phyloP scores from a whole-genome alignment of 2,888 invertebrate genomes.

The Halocaridina rubra region DNA sequence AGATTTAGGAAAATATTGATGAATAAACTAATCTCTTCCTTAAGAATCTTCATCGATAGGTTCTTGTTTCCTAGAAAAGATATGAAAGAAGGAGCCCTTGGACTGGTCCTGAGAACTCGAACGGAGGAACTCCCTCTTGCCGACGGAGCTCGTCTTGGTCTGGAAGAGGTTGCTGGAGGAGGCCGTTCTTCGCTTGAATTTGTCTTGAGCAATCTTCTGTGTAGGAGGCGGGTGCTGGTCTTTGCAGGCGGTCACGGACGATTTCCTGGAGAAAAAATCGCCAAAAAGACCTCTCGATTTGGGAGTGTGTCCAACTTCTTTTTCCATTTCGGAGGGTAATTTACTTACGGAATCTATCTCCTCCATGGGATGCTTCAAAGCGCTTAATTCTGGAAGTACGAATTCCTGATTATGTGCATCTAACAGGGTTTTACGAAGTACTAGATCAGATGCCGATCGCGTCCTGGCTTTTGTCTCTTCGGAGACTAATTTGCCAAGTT shows the following conservation, averaged over 20 bases:
- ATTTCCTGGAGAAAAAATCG: conserved; percentile 15
- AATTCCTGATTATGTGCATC: background rate
- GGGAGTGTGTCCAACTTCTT: background rate
- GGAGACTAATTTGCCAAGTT: background rate
- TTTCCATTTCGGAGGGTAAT: background rate
- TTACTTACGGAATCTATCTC: background rate
- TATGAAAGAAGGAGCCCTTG: conserved; percentile 38
- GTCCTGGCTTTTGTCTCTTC: conserved; percentile 12
- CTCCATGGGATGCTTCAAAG: background rate
- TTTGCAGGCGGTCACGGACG: background rate
- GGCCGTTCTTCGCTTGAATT: conserved; percentile 35
- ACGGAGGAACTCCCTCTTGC: conserved; percentile 23
- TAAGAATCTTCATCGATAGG: conserved; percentile 33
- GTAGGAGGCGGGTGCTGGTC: background rate
- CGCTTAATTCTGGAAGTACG: background rate
- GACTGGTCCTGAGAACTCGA: conserved; percentile 38
- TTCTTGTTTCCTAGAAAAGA: conserved; percentile 42
- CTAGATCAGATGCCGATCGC: conserved; percentile 25
- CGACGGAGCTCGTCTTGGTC: background rate
- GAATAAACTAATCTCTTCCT: background rate
- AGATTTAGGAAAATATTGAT: conserved; percentile 3
- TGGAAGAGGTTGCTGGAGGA: conserved; percentile 46
- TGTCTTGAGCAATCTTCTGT: conserved; percentile 27
- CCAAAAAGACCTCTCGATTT: conserved; percentile 21
- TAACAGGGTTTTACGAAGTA: background rate